These are phyloP conservation scores for Epinephelus cyanopodus DNA, from an alignment of 2,113 vertebrate genomes.

Conservation along the genomic window DNA sequence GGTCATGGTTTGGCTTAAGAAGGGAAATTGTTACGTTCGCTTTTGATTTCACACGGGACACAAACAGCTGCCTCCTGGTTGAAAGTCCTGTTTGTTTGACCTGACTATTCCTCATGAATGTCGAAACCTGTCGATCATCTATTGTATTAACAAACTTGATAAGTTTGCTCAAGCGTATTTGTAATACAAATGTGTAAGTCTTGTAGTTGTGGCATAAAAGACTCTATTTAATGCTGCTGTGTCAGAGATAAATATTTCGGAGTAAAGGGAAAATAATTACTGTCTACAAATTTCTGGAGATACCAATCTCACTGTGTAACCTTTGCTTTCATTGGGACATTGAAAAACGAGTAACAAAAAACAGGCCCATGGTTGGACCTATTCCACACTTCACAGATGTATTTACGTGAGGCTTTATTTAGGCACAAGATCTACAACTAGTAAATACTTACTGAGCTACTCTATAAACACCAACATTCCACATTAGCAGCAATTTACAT, in stretches of 20 bases:
- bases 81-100: too few relatives aligned
- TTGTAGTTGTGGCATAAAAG: not conserved
- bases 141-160: not conserved
- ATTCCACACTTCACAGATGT: slow-evolving; percentile 65
- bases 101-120: not conserved
- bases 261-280: slow-evolving; percentile 6
- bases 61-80: too few relatives aligned
- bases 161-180: not conserved
- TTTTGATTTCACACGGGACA: too few relatives aligned
- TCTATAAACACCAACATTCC: slow-evolving; percentile 75
- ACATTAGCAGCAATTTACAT: slow-evolving; percentile 69
- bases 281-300: not conserved
- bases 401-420: slow-evolving; percentile 70
- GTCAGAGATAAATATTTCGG: not conserved
- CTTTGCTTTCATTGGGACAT: not conserved
- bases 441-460: slow-evolving; percentile 72
- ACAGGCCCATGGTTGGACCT: slow-evolving; percentile 26
- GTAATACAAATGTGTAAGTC: not conserved
- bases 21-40: too few relatives aligned
- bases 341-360: not conserved
- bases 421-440: slow-evolving; percentile 69
- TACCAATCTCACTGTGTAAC: not conserved
- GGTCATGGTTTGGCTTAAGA: too few relatives aligned
- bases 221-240: not conserved
- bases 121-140: not conserved